Percentiles rank a stretch among this genome's conserved stretches.
phyloP scores from a whole-genome alignment of 1,140 invertebrate species.

The Bradynema listronoti region DNA sequence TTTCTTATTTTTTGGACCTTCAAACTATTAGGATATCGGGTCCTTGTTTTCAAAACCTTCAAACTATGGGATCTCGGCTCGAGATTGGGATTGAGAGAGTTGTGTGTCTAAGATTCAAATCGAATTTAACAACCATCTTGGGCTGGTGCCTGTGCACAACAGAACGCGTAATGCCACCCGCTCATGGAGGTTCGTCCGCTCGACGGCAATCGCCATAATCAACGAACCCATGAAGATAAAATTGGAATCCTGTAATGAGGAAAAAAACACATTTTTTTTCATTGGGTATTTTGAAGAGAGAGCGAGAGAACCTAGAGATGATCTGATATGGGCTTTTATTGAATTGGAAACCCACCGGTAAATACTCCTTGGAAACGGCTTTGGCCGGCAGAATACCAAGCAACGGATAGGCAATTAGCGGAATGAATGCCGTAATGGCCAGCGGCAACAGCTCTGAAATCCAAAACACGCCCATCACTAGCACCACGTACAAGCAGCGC shows the following conservation, averaged over 20 bases:
- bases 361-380: slow-evolving; percentile 55
- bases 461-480: slow-evolving; percentile 56
- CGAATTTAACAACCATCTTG: slow-evolving; percentile 16
- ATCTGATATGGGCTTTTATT: background rate
- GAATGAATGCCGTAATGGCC: slow-evolving; percentile 59
- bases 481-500: slow-evolving; percentile 44
- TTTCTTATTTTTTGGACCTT: too few relatives aligned
- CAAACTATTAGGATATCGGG: too few relatives aligned
- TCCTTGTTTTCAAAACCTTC: too few relatives aligned
- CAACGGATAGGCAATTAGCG: slow-evolving; percentile 58
- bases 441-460: slow-evolving; percentile 60
- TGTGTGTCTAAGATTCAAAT: background rate
- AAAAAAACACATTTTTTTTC: too few relatives aligned
- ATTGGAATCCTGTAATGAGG: slow-evolving; percentile 65
- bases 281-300: background rate
- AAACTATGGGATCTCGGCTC: too few relatives aligned
- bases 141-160: slow-evolving; percentile 38
- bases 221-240: slow-evolving; percentile 71
- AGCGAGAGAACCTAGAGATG: background rate
- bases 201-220: slow-evolving; percentile 66
- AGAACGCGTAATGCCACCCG: slow-evolving; percentile 71
- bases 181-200: slow-evolving; percentile 66
- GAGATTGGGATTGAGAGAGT: too few relatives aligned
- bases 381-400: slow-evolving; percentile 53
- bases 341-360: slow-evolving; percentile 45